Percentiles rank a stretch among this genome's conserved stretches.
phyloP scores from a whole-genome alignment of 1,140 invertebrate species.

The Geopemphigus sp. region DNA sequence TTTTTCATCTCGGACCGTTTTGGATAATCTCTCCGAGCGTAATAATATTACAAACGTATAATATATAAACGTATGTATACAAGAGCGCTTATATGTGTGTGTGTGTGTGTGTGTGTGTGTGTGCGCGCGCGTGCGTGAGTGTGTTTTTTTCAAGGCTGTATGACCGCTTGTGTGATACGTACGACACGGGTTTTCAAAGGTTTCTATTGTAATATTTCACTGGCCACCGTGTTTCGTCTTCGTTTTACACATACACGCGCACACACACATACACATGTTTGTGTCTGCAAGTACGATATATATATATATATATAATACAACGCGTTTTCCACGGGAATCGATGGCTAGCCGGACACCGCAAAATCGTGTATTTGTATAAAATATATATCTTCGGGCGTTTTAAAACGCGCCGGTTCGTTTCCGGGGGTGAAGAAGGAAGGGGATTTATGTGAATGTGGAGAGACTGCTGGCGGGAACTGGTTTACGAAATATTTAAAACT shows the following conservation, averaged over 20 bases:
- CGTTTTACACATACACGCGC: background rate
- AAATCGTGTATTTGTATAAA: too few species aligned
- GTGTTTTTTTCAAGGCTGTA: conserved; percentile 33
- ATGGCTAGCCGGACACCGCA: too few species aligned
- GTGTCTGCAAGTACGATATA: too few species aligned
- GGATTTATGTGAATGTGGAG: too few species aligned
- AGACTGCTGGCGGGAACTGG: too few species aligned
- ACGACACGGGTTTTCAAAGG: conserved; percentile 31
- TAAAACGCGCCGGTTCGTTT: too few species aligned
- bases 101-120: background rate
- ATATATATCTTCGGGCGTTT: too few species aligned
- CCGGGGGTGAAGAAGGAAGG: too few species aligned
- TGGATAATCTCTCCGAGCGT: conserved; percentile 14
- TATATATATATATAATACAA: too few species aligned
- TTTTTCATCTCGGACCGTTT: background rate
- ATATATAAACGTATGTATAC: background rate
- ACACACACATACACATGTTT: too few species aligned
- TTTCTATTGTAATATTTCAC: conserved; percentile 35
- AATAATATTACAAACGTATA: conserved; percentile 20
- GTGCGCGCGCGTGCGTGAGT: background rate
- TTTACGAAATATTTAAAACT: too few species aligned
- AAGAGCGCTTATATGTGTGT: background rate
- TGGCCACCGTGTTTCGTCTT: conserved; percentile 21
- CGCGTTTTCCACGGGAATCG: too few species aligned
- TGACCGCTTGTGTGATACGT: background rate